phyloP scores from a whole-genome alignment of 2,797 vertebrate species.

The Glossophaga mutica region DNA sequence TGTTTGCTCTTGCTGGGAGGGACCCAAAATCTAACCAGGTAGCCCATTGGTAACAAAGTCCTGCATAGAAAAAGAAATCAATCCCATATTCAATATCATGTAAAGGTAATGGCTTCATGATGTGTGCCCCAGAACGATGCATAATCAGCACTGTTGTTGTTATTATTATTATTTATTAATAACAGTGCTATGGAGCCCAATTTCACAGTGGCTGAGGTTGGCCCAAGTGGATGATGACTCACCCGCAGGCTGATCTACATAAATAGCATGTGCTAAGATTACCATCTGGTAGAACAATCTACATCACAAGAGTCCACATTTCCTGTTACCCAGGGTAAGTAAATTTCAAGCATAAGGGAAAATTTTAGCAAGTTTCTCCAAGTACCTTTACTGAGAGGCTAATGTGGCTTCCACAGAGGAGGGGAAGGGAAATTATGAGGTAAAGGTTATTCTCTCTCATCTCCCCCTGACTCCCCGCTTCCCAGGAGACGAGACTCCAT shows the following conservation, averaged over 20 bases:
- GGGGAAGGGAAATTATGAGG: slow-evolving; percentile 81
- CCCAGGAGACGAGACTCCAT: slow-evolving; percentile 73
- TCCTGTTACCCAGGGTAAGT: slow-evolving; percentile 88
- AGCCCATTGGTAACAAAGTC: background rate
- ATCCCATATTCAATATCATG: background rate
- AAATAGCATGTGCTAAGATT: slow-evolving; percentile 85
- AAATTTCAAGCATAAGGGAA: slow-evolving; percentile 88
- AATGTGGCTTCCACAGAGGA: slow-evolving; percentile 79
- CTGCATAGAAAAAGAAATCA: background rate
- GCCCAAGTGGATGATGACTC: slow-evolving; percentile 83
- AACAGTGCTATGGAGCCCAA: slow-evolving; percentile 66
- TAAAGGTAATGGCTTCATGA: slow-evolving; percentile 3
- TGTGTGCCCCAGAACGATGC: background rate
- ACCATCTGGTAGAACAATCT: slow-evolving; percentile 90
- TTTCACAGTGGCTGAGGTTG: slow-evolving; percentile 82
- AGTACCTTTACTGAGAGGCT: slow-evolving; percentile 84
- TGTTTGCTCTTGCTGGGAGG: background rate
- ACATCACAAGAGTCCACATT: slow-evolving; percentile 87
- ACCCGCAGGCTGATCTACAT: slow-evolving; percentile 82
- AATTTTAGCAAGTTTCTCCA: slow-evolving; percentile 88
- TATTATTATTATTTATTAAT: slow-evolving; percentile 64
- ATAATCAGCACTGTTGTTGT: slow-evolving; percentile 55
- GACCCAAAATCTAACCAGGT: background rate
- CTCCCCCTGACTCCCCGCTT: slow-evolving; percentile 59
- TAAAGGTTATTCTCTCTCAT: slow-evolving; percentile 73